Base-by-base conservation (phyloP, 2,888 invertebrate genomes). In the Cryptops parisi region DNA sequence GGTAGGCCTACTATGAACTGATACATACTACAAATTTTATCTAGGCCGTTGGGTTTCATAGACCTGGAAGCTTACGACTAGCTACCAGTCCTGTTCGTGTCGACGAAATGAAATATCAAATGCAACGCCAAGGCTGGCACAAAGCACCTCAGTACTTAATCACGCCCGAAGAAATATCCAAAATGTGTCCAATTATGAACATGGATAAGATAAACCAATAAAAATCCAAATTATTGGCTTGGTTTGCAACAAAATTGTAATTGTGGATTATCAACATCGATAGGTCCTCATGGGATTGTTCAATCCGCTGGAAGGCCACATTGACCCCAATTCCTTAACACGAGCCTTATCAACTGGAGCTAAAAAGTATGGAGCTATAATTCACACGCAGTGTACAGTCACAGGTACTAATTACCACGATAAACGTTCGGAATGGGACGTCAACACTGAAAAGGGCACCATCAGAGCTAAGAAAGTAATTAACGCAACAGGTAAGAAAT, bases 271-370 rank as follows among this genome's bases (percentile, higher is more conserved):
- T 48, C 5, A 15, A 45, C 6, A 15, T 48, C 24, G 9, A 21
- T 54, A 70, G 70, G 60, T 72, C 38, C 55, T 68, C 44, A 67
- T 66, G 41, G 72, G 70, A 4, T 59, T 72, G 9, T 69, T 64
- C 60, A 70, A 66, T 41, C 66, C 68, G 2, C 64, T 63, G 27
- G 72, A 73, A 55, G 72, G 72, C 3, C 69, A 70, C 55, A 64
- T 73, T 22, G 68, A 71, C 55, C 70, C 72, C 1, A 65, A 67
- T 55, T 70, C 67, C 9, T 58, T 72, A 48, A 69, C 70, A 1
- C 66, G 65, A 59, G 71, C 71, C 9, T 60, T 70, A 54, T 68
- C 69, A 6, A 60, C 58, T n/a, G 72, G 69, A 22, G 72, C 72
- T 3, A 58, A 65, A 23, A 59, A 59, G 39, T 62, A 65, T 52